Evolutionary conservation across 2,888 invertebrate genomes (phyloP).

Genomic region (Stenotaenia linearis): DNA sequence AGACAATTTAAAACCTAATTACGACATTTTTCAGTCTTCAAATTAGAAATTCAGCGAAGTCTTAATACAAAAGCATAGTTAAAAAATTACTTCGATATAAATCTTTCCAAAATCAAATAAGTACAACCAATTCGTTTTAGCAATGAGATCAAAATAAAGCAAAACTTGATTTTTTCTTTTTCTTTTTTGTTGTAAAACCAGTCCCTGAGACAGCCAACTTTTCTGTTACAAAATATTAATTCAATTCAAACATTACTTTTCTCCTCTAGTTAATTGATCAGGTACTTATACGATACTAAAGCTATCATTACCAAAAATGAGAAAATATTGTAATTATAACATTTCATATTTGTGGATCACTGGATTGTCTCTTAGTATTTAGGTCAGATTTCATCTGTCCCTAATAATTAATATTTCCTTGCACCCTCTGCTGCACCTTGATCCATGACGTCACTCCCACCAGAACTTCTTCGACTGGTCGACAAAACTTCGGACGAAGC

Average conservation of each 20-base stretch:
- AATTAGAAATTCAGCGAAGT: background rate
- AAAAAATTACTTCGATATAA: background rate
- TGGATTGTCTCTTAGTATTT: background rate
- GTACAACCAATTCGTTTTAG: background rate
- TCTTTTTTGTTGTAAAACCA: background rate
- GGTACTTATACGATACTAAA: background rate
- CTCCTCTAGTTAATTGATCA: background rate
- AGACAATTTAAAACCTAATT: background rate
- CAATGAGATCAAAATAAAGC: background rate
- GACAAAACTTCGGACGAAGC: background rate
- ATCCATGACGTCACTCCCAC: background rate
- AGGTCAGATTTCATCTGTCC: background rate
- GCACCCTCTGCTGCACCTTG: background rate
- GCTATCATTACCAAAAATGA: conserved; percentile 9
- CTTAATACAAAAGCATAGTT: background rate
- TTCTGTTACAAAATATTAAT: background rate
- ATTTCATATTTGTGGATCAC: background rate
- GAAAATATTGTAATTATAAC: background rate
- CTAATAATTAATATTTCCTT: background rate
- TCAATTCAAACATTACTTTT: background rate
- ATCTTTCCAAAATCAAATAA: background rate
- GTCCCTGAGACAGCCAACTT: background rate
- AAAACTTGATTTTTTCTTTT: background rate
- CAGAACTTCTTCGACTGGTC: background rate
- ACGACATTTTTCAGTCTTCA: background rate